Percentiles rank a stretch among this genome's conserved stretches.
These are phyloP conservation scores for Willisornis vidua DNA, from an alignment of 2,113 vertebrate genomes.

Conservation along the genomic window DNA sequence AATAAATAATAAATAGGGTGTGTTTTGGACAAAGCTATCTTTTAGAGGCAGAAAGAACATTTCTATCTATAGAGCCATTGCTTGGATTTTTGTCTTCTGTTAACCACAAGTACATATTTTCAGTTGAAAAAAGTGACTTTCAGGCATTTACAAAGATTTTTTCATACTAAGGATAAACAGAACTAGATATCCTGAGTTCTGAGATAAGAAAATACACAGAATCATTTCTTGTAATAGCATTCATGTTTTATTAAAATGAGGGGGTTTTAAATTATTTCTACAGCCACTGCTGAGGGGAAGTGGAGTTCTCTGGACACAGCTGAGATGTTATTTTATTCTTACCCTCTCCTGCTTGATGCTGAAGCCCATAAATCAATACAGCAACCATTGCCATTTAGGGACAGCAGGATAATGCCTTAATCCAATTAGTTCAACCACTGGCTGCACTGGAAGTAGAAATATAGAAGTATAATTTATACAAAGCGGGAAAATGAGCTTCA, in stretches of 20 bases:
- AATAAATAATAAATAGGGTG: slow-evolving; percentile 55
- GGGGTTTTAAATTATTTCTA: not conserved
- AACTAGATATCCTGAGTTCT: slow-evolving; percentile 35
- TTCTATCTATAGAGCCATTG: slow-evolving; percentile 31
- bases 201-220: slow-evolving; percentile 42
- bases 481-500: not conserved
- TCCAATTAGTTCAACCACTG: not conserved
- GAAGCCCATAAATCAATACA: not conserved
- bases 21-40: slow-evolving; percentile 28
- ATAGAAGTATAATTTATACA: not conserved
- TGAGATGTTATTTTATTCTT: slow-evolving; percentile 8
- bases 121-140: slow-evolving; percentile 15
- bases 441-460: not conserved
- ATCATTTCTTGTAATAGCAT: not conserved
- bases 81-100: slow-evolving; percentile 36
- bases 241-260: slow-evolving; percentile 47
- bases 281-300: not conserved
- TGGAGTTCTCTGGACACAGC: not conserved
- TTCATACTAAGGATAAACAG: slow-evolving; percentile 51
- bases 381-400: not conserved
- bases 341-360: not conserved
- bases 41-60: slow-evolving; percentile 28
- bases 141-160: not conserved
- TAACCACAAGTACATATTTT: slow-evolving; percentile 46
- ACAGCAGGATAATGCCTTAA: not conserved